Evolutionary conservation across 2,797 vertebrate genomes (phyloP).

Genomic region (Enteromius anoplus): DNA sequence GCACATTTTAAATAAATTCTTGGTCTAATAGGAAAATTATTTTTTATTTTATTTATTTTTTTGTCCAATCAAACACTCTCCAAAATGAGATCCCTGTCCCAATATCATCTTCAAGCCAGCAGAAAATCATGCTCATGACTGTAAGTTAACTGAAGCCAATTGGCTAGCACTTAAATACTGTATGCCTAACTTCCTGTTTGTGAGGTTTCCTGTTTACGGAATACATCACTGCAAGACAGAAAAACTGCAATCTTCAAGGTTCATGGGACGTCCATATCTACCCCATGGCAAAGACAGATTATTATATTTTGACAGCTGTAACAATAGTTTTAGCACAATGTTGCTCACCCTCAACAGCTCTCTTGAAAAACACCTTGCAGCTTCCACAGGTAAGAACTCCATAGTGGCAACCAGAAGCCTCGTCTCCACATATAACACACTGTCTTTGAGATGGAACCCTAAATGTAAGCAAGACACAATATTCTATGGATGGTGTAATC

Average conservation of each 20-base stretch:
- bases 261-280: neutral
- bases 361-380: constrained; percentile 99
- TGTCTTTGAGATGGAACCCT: constrained; percentile 87
- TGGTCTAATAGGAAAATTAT: neutral
- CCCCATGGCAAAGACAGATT: neutral
- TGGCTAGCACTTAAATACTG: neutral
- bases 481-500: neutral
- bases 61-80: neutral
- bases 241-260: neutral
- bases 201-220: neutral
- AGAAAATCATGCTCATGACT: neutral
- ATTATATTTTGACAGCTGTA: neutral
- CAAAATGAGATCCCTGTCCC: neutral
- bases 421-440: constrained; percentile 94
- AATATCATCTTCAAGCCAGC: neutral
- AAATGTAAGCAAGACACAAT: constrained; percentile 11
- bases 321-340: neutral
- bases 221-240: neutral
- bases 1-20: neutral
- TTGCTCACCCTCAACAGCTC: constrained; percentile 95
- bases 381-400: constrained; percentile 97
- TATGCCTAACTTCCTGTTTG: neutral
- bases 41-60: neutral
- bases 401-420: constrained; percentile 97
- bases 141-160: neutral